Percentiles rank a stretch among this genome's conserved stretches.
Conservation (phyloP, 2,113 vertebrate genomes). For the Microcebus griseorufus region DNA sequence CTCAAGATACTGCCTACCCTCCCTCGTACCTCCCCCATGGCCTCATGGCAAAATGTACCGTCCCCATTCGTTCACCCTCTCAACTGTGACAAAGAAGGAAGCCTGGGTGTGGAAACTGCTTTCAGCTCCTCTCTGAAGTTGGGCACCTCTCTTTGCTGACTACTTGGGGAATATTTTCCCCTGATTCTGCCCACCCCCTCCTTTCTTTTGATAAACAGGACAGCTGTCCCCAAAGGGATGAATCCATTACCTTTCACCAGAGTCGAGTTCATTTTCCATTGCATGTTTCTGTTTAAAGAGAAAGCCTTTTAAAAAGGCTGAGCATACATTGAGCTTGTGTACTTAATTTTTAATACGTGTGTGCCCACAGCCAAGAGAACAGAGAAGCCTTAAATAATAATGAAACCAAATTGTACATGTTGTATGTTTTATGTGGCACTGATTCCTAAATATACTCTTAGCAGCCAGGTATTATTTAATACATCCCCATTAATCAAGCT, state of each 20-base stretch:
- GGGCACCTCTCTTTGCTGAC: background rate
- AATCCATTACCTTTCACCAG: constrained; percentile 62
- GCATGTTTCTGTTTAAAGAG: constrained; percentile 63
- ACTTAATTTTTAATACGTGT: constrained; percentile 75
- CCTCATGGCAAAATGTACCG: background rate
- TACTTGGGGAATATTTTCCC: background rate
- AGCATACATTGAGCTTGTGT: constrained; percentile 43
- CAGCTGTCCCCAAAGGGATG: constrained; percentile 59
- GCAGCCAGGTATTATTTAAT: constrained; percentile 76
- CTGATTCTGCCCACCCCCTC: background rate
- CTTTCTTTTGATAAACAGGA: constrained; percentile 57
- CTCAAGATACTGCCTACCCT: background rate
- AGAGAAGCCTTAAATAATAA: constrained; percentile 67
- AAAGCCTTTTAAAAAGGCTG: constrained; percentile 63
- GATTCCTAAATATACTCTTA: constrained; percentile 65
- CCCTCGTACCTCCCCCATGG: too few species aligned
- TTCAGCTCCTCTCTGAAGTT: background rate
- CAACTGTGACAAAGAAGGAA: background rate
- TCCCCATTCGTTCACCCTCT: background rate
- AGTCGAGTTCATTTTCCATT: constrained; percentile 65
- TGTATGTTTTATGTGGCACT: constrained; percentile 70
- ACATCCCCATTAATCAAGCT: constrained; percentile 68
- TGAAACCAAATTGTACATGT: constrained; percentile 8
- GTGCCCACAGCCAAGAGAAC: constrained; percentile 57
- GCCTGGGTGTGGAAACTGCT: background rate